Evolutionary conservation across 2,113 vertebrate genomes (phyloP), one percentile per base, ranked within the genome.

Genomic region (Poecilia latipinna): DNA sequence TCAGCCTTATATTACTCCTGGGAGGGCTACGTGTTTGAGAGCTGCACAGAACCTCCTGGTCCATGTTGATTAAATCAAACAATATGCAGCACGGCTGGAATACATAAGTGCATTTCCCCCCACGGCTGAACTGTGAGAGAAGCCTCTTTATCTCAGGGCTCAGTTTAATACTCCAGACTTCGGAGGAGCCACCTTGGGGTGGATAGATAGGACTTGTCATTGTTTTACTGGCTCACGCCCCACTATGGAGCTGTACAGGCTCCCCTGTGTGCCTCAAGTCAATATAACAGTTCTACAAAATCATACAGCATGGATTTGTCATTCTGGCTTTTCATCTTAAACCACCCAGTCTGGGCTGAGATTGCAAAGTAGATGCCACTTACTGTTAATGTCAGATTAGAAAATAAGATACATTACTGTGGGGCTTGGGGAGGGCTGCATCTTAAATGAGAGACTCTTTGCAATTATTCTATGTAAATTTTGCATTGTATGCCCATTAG

Each of bases 201-300:
- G 86, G 88, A 85, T 80, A 92, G 90, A 93, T 93, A 89, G 91
- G 78, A 70, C 89, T 89, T 87, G 91, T 89, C 88, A 89, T 91
- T 91, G 89, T 89, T 92, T 90, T 85, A 90, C 83, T 61, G 88
- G 84, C 85, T 91, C 85, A 79, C 70, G 72, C 84, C 82, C 75
- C 73, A 82, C 81, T 65, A 82, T 77, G 79, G 62, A 80, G 77
- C 89, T 70, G 70, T 69, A 82, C 70, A 61, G 69, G 62, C 83
- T 90, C 88, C 86, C 87, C 83, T 73, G 85, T 82, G 82, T 62
- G 85, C 77, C 72, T 75, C 54, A 29, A 84, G 82, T 86, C 78
- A 71, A 75, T 78, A 86, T 76, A 80, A 85, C 70, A 60, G 69
- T 66, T 62, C 72, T 70, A 80, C 77, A 75, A 84, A 85, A 82